Conservation (phyloP, 2,113 vertebrate species). For the Anhinga anhinga region DNA sequence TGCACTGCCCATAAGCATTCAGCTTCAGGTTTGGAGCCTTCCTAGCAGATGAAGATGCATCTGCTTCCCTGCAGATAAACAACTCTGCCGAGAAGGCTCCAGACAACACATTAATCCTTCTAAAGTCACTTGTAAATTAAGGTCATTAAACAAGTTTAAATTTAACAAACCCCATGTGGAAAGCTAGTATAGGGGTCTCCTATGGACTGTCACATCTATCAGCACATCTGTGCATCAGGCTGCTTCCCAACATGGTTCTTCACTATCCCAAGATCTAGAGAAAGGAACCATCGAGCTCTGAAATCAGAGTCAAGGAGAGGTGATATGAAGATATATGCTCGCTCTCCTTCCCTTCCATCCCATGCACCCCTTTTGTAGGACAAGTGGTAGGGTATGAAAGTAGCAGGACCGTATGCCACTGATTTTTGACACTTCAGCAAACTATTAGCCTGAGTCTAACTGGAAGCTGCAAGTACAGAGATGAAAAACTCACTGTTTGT, state of each 20-base stretch:
- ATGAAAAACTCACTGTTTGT: neutral
- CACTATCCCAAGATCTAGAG: neutral
- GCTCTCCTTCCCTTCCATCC: neutral
- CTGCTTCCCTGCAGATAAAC: constrained; percentile 39
- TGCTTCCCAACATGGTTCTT: neutral
- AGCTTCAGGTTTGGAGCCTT: neutral
- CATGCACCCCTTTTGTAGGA: neutral
- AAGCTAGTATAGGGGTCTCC: neutral
- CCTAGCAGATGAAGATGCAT: constrained; percentile 33
- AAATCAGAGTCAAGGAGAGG: neutral
- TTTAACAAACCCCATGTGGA: neutral
- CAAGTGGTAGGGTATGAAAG: neutral
- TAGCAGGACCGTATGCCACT: neutral
- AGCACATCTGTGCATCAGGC: neutral
- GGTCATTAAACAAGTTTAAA: constrained; percentile 32
- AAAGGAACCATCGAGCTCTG: neutral
- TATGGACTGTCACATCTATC: neutral
- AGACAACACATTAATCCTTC: constrained; percentile 23
- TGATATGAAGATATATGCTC: neutral
- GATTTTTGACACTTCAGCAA: neutral
- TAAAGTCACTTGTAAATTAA: constrained; percentile 32
- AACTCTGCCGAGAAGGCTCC: constrained; percentile 16
- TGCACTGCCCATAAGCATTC: neutral
- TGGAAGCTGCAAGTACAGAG: neutral
- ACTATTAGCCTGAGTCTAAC: neutral